Base-by-base conservation (phyloP, 2,888 invertebrate species). In the Busseola fusca region DNA sequence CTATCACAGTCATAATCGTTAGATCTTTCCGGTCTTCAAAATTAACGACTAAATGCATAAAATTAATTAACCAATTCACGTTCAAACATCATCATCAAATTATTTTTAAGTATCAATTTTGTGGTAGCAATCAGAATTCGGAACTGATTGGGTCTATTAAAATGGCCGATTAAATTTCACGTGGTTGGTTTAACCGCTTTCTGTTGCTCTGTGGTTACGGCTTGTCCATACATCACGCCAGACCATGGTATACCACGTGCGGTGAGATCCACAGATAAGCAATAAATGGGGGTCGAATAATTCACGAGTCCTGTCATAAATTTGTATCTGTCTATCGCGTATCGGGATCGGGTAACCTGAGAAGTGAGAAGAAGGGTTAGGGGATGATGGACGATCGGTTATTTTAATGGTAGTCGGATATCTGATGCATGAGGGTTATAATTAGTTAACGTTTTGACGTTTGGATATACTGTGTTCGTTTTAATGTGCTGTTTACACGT, bases 261-360 rank as follows among this genome's bases (percentile, higher is more conserved):
- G 87, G 88, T 88, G 84, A 90, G 90, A 91, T 91, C 73, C 81
- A 86, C 81, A 85, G 91, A 92, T 91, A 92, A 89, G 87, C 86
- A 86, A 64, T 87, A 87, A 87, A 89, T 86, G 86, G 58, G 87
- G 86, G 66, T 66, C 72, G 62, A 84, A 84, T 78, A 86, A 77
- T 77, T 82, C 75, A 82, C 64, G 87, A 89, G 85, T 69, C 87
- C 85, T 87, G 87, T 90, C 91, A 91, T 94, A 93, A 93, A 94
- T 94, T 91, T 90, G 91, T 91, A 90, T 88, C 87, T 87, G 87
- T 88, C 90, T 94, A 94, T 94, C 93, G 88, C 78, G 71, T 83
- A 71, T 70, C 58, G 86, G 87, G 86, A 92, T 93, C 92, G 82
- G 79, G 93, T 91, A 91, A 93, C 91, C 86, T 79, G 93, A 93